Percentiles rank a stretch among this genome's conserved stretches.
These are phyloP conservation scores for Caenorhabditis sp. DNA, from an alignment of 2,888 invertebrate species.

Conservation along the genomic window DNA sequence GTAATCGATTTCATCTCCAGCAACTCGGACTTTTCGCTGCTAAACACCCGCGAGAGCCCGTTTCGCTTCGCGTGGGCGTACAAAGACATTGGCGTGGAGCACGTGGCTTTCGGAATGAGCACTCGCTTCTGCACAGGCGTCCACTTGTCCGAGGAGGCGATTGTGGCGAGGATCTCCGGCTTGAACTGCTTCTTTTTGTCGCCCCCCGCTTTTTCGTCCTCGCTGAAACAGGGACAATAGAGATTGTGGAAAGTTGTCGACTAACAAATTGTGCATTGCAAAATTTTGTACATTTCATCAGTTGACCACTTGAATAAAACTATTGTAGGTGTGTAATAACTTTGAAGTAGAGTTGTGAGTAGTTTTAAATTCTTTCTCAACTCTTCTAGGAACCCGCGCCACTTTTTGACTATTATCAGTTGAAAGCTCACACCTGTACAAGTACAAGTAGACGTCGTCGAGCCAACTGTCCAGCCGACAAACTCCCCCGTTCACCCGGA, in stretches of 20 bases:
- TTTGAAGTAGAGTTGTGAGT: no score
- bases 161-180: background rate
- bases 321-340: no score
- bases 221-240: no score
- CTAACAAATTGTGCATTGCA: no score
- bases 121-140: background rate
- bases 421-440: conserved; percentile 12
- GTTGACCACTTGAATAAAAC: no score
- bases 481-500: background rate
- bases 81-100: conserved; percentile 32
- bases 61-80: conserved; percentile 15
- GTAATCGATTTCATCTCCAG: background rate
- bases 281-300: no score
- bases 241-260: no score
- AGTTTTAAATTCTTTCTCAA: background rate
- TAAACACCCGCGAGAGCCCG: conserved; percentile 18
- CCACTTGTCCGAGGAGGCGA: background rate
- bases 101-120: conserved; percentile 24
- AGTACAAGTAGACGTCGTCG: conserved; percentile 11
- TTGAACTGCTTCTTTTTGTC: background rate
- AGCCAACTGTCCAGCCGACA: conserved; percentile 8
- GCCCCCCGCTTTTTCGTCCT: background rate
- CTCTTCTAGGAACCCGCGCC: background rate
- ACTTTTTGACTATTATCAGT: background rate
- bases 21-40: conserved; percentile 44